These are phyloP conservation scores for Plutomurus gul DNA, from an alignment of 1,140 invertebrate genomes.

Conservation along the genomic window DNA sequence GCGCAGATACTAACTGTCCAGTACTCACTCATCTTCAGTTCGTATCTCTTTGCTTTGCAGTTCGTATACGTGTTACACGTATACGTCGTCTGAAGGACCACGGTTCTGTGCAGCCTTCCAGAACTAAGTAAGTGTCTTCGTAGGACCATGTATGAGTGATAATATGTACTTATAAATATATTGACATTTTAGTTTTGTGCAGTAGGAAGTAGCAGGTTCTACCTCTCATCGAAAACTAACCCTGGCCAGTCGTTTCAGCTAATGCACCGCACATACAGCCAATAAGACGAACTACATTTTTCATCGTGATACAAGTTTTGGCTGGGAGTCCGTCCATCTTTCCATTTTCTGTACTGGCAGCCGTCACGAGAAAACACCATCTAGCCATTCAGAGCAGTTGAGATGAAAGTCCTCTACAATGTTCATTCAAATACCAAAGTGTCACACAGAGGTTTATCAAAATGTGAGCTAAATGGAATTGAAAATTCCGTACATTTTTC, in stretches of 20 bases:
- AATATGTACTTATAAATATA: no score
- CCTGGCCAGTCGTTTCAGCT: not conserved
- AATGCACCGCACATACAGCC: not conserved
- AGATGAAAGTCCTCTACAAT: conserved; percentile 9
- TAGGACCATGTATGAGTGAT: no score
- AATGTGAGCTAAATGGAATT: conserved; percentile 19
- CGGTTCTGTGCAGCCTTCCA: no score
- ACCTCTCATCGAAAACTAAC: no score
- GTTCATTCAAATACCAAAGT: conserved; percentile 1
- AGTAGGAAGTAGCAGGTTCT: no score
- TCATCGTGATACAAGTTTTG: not conserved
- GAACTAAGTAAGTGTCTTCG: no score
- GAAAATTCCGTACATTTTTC: conserved; percentile 18
- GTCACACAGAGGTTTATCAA: conserved; percentile 27
- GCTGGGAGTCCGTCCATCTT: not conserved
- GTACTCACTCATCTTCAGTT: no score
- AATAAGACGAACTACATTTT: not conserved
- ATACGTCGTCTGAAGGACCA: no score
- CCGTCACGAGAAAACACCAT: not conserved
- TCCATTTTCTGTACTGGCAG: not conserved
- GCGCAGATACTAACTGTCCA: not conserved
- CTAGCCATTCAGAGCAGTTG: not conserved
- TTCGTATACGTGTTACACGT: not conserved
- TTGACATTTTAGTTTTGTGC: no score
- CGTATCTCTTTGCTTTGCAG: not conserved